Evolutionary conservation across 2,797 vertebrate species (phyloP).

Genomic region (Poeciliopsis turneri): DNA sequence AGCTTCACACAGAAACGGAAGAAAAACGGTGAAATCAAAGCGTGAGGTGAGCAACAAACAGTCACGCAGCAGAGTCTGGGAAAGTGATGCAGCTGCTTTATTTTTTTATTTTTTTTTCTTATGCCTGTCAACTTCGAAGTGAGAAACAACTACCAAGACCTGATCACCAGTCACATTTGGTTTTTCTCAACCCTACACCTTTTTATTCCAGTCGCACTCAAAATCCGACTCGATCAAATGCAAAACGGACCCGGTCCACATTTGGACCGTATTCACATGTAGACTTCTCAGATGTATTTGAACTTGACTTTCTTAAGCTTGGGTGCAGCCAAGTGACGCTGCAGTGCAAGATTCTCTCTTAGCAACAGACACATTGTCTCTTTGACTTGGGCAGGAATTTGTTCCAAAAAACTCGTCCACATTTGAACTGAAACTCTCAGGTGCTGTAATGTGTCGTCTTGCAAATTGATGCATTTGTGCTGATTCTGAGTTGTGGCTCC

Average conservation of each 20-base stretch:
- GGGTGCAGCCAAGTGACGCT: too few species aligned
- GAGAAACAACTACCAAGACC: neutral
- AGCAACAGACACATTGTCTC: neutral
- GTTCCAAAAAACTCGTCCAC: neutral
- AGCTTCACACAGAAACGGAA: too few species aligned
- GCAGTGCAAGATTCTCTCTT: neutral
- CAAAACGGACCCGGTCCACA: neutral
- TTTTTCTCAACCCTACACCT: neutral
- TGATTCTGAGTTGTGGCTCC: neutral
- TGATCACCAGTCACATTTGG: neutral
- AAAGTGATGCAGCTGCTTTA: too few species aligned
- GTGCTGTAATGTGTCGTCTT: neutral
- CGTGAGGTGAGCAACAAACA: too few species aligned
- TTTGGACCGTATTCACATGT: neutral
- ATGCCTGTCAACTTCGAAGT: neutral
- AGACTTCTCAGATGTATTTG: too few species aligned
- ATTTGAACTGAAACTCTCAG: neutral
- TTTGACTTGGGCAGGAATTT: neutral
- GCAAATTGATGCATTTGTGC: neutral
- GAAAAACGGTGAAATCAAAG: too few species aligned
- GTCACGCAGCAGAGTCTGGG: too few species aligned
- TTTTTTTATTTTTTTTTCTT: too few species aligned
- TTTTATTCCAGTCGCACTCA: neutral
- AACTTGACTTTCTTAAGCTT: too few species aligned
- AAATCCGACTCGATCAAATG: neutral